Percentiles rank a stretch among this genome's conserved stretches.
phyloP scores from a whole-genome alignment of 2,113 vertebrate species.

The Rhizomys pruinosus region DNA sequence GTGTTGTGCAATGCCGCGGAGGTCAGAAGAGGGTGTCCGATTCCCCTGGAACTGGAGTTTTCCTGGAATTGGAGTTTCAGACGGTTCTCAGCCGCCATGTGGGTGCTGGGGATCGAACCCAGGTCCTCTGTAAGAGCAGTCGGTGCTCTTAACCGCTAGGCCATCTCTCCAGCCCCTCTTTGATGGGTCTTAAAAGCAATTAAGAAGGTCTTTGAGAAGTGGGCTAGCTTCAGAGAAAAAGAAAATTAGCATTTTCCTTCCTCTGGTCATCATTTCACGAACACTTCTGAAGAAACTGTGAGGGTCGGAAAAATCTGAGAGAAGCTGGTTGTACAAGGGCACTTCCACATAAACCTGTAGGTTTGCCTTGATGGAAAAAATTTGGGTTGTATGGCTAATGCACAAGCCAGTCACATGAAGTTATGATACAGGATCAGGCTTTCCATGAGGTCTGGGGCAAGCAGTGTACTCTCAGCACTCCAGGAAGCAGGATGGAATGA shows the following conservation, averaged over 20 bases:
- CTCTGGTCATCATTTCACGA: neutral
- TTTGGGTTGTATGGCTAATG: neutral
- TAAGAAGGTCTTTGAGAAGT: neutral
- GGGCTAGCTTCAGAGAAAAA: neutral
- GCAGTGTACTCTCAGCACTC: rapidly evolving
- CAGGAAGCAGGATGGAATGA: neutral
- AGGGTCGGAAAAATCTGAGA: neutral
- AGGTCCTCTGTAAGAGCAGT: too few relatives aligned
- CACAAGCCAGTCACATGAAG: neutral
- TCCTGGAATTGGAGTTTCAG: too few relatives aligned
- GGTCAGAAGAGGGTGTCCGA: too few relatives aligned
- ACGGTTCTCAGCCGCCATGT: too few relatives aligned
- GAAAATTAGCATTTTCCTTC: neutral
- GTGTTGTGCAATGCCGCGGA: too few relatives aligned
- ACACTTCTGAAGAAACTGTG: neutral
- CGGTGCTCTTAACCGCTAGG: too few relatives aligned
- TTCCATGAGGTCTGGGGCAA: too few relatives aligned
- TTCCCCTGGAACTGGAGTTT: too few relatives aligned
- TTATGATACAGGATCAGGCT: neutral
- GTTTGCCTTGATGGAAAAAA: neutral
- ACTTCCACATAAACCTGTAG: neutral
- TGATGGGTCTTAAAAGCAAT: neutral
- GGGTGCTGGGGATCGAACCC: too few relatives aligned
- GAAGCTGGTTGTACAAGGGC: neutral
- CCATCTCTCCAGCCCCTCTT: too few relatives aligned